Evolutionary conservation across 2,797 vertebrate genomes (phyloP).

Genomic region (Bradypodion pumilum): DNA sequence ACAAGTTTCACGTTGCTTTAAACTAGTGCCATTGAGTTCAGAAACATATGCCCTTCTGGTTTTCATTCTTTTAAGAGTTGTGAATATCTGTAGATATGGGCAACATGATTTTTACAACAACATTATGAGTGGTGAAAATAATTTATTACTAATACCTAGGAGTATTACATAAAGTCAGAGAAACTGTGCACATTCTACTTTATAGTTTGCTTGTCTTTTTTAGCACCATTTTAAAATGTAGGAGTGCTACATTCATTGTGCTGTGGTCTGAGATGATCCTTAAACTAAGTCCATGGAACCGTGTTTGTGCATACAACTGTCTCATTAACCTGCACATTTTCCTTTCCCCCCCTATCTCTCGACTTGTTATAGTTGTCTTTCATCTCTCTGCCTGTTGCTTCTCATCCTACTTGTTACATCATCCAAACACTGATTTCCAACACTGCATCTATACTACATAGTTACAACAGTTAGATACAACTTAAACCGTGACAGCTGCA

Average conservation of each 20-base stretch:
- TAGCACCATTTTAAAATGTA: neutral
- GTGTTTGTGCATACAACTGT: neutral
- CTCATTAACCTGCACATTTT: neutral
- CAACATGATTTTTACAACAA: neutral
- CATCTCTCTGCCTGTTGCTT: neutral
- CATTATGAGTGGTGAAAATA: neutral
- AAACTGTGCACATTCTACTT: neutral
- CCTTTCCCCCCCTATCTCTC: neutral
- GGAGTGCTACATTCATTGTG: no score
- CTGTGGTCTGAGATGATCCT: neutral
- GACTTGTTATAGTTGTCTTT: neutral
- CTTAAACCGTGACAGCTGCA: no score
- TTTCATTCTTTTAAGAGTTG: neutral
- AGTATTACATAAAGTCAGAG: neutral
- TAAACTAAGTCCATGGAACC: neutral
- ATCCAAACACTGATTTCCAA: neutral
- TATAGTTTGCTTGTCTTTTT: neutral
- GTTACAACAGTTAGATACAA: no score
- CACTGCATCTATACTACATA: no score
- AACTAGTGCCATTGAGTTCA: neutral
- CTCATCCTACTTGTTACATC: neutral
- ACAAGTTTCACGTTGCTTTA: neutral
- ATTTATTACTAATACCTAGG: neutral
- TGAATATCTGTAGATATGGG: neutral
- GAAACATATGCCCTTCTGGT: neutral